These are phyloP conservation scores for Cydia pomonella DNA, from an alignment of 1,140 invertebrate genomes.

Conservation along the genomic window DNA sequence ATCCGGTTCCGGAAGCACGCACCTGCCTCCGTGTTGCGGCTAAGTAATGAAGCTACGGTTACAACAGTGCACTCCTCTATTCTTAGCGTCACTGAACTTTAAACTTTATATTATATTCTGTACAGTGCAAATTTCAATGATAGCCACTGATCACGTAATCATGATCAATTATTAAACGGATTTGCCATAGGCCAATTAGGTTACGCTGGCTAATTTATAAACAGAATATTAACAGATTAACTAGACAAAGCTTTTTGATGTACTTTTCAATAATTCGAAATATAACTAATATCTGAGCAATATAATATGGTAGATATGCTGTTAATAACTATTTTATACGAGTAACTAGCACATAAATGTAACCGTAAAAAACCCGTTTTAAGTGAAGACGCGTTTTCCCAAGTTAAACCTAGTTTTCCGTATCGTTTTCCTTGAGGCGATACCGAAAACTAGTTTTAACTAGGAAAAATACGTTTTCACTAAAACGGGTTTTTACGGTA, in stretches of 20 bases:
- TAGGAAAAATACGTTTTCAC: no score
- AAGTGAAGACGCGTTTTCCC: no score
- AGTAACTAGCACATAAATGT: no score
- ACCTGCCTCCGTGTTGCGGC: constrained; percentile 56
- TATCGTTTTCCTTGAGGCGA: no score
- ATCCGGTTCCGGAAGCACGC: constrained; percentile 73
- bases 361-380: no score
- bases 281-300: no score
- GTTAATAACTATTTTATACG: no score
- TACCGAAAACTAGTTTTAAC: no score
- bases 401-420: no score
- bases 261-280: no score
- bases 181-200: constrained; percentile 22
- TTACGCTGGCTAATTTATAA: constrained; percentile 20
- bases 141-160: neutral
- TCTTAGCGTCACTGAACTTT: constrained; percentile 41
- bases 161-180: constrained; percentile 20
- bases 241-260: neutral
- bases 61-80: constrained; percentile 44
- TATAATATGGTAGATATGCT: no score
- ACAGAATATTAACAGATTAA: neutral
- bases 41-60: constrained; percentile 75
- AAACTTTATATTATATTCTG: constrained; percentile 3
- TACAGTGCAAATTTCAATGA: neutral
- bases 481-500: no score